phyloP scores from a whole-genome alignment of 2,113 vertebrate species.

The Colossoma macropomum region DNA sequence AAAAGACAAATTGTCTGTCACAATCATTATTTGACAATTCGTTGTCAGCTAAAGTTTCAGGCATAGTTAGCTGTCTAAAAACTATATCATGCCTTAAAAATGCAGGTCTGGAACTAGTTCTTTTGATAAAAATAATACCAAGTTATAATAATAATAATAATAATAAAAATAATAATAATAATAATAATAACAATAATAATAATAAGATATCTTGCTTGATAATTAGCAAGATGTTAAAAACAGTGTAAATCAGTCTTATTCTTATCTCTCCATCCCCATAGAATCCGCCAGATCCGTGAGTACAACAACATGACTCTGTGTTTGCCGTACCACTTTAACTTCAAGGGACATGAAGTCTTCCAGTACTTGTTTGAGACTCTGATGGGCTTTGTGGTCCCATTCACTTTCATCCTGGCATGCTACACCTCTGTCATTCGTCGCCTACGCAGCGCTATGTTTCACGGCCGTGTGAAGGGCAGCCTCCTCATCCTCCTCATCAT shows the following conservation, averaged over 20 bases:
- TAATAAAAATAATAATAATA: no score
- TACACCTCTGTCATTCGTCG: constrained; percentile 79
- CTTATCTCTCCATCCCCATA: constrained; percentile 37
- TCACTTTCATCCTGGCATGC: constrained; percentile 79
- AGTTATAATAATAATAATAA: no score
- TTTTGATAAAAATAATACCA: no score
- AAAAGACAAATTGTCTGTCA: no score
- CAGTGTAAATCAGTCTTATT: background rate
- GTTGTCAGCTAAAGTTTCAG: no score
- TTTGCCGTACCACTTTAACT: constrained; percentile 61
- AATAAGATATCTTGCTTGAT: no score
- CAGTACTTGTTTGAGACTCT: constrained; percentile 86
- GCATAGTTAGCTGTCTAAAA: no score
- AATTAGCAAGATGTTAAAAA: no score
- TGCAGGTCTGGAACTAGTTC: no score
- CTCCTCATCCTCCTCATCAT: constrained; percentile 85
- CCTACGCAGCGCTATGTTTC: constrained; percentile 77
- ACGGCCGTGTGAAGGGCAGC: constrained; percentile 69
- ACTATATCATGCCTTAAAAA: no score
- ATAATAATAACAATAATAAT: no score
- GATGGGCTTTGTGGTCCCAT: constrained; percentile 83
- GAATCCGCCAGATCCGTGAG: constrained; percentile 39
- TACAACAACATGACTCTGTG: constrained; percentile 54
- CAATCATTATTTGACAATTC: no score
- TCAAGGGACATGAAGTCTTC: constrained; percentile 69